phyloP scores from a whole-genome alignment of 2,113 vertebrate species.

The Capreolus pygargus region DNA sequence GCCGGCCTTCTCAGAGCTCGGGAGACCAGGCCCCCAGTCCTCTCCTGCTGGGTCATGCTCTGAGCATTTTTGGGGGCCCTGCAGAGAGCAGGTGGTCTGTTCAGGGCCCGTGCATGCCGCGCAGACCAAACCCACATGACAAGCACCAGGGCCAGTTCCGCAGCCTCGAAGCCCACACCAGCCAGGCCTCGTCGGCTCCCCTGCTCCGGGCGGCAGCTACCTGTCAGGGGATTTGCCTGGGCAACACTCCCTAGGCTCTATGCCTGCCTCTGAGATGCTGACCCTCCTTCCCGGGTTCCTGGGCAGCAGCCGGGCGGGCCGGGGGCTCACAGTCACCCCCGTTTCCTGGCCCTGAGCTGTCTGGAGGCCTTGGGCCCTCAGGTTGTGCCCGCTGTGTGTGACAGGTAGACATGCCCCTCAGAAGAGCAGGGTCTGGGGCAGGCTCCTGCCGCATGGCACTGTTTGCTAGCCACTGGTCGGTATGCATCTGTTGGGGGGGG shows the following conservation, averaged over 20 bases:
- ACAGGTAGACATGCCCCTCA: too few species aligned
- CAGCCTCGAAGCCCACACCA: neutral
- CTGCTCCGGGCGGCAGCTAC: neutral
- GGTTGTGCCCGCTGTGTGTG: accelerated
- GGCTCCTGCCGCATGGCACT: accelerated
- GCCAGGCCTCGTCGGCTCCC: neutral
- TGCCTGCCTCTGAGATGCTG: neutral
- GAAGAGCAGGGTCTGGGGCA: neutral
- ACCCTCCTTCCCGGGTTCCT: accelerated
- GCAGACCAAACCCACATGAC: accelerated
- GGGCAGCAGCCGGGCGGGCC: neutral
- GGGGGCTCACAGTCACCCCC: neutral
- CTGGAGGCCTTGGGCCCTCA: neutral
- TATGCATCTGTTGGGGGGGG: accelerated
- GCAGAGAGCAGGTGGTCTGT: neutral
- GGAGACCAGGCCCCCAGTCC: neutral
- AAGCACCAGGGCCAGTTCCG: accelerated
- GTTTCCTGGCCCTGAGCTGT: neutral
- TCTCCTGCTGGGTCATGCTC: neutral
- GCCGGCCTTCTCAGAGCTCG: neutral
- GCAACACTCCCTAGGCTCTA: neutral
- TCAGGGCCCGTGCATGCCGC: accelerated
- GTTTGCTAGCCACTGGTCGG: accelerated
- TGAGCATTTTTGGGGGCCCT: neutral
- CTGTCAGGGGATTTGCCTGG: constrained; percentile 57